Evolutionary conservation across 2,888 invertebrate genomes (phyloP).

Genomic region (Tethea ocularis): DNA sequence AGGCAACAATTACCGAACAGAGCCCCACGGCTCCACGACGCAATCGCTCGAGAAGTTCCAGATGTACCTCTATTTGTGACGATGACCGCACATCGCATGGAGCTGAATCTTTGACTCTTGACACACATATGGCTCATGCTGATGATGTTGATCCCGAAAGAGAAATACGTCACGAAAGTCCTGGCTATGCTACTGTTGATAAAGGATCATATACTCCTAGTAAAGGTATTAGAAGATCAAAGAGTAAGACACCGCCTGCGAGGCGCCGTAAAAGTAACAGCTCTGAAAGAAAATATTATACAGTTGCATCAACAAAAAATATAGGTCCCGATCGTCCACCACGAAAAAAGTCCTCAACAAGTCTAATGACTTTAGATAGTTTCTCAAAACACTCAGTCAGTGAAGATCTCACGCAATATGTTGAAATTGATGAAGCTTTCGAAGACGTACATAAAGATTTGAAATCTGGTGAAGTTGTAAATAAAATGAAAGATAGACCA

Average conservation of each 20-base stretch:
- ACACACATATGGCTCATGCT: slow-evolving; percentile 63
- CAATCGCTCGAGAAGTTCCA: slow-evolving; percentile 82
- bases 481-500: slow-evolving; percentile 93
- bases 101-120: slow-evolving; percentile 86
- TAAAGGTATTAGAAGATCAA: slow-evolving; percentile 81
- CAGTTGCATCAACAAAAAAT: slow-evolving; percentile 79
- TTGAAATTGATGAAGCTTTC: slow-evolving; percentile 84
- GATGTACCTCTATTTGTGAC: slow-evolving; percentile 84
- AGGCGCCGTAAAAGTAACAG: slow-evolving; percentile 76
- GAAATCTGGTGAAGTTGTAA: slow-evolving; percentile 89
- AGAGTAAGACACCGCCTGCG: slow-evolving; percentile 78
- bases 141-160: slow-evolving; percentile 64
- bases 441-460: slow-evolving; percentile 86
- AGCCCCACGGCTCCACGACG: slow-evolving; percentile 83
- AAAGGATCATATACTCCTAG: slow-evolving; percentile 87
- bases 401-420: slow-evolving; percentile 82
- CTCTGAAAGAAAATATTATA: slow-evolving; percentile 87
- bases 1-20: slow-evolving; percentile 81
- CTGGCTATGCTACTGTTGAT: slow-evolving; percentile 91
- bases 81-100: slow-evolving; percentile 89
- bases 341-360: slow-evolving; percentile 84
- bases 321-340: slow-evolving; percentile 85
- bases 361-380: slow-evolving; percentile 80
- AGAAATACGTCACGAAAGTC: slow-evolving; percentile 74
- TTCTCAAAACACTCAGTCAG: slow-evolving; percentile 69